Base-by-base conservation (phyloP, 2,888 invertebrate genomes). In the Pachliopta kotzebuea region DNA sequence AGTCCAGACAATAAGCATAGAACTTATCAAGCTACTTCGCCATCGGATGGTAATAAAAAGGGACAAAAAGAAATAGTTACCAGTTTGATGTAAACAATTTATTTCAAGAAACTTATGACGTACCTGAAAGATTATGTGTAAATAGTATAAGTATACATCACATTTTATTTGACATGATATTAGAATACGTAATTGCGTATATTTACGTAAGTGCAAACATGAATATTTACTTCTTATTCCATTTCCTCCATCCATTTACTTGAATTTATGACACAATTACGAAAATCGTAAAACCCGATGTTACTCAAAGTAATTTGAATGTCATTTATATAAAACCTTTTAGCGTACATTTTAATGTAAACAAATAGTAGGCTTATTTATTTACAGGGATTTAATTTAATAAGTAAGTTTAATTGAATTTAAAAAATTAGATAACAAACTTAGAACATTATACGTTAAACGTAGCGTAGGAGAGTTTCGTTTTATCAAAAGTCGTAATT, bases 401-500 rank as follows among this genome's bases (percentile, higher is more conserved):
- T 53, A 52, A 63, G 53, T 54, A 57, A 61, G 61, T 65, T 61
- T 61, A 58, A 65, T 57, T 61, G 24, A 61, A 65, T 57, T n/a
- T 42, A 11, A 61, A 61, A 57, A 61, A 61, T 56, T 29, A 65
- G 65, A 65, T 65, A 65, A 57, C 45, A 20, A 61, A 65, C 42
- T 57, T 65, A 45, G 29, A 45, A 61, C 26, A 53, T 65, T 65
- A 54, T 61, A 52, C 37, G 45, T 60, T 65, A 65, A 65, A 65
- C 60, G 60, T 60, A 60, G 60, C 56, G 60, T 65, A 60, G 60
- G 60, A 60, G 60, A 64, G 56, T 60, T 65, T 65, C 61, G 57
- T 65, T 65, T 61, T 65, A 65, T 61, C 60, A 61, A 65, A 65
- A 65, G 61, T 65, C 61, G 57, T 65, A 65, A 61, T 65, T 65